Base-by-base conservation (phyloP, 2,797 vertebrate genomes). In the Brotula barbata region DNA sequence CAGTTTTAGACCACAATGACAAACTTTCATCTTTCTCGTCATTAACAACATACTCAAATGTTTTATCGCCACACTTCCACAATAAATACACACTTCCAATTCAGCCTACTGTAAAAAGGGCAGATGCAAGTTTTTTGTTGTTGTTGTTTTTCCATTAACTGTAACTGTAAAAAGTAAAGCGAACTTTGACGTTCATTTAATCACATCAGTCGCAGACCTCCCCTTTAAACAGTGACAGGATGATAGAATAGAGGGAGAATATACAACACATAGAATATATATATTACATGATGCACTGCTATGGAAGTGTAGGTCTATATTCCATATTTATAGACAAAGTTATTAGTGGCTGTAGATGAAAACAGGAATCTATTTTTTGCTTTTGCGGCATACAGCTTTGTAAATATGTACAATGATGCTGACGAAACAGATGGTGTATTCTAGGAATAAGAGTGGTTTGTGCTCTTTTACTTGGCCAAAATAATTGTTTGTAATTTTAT, bases 341-440 rank as follows among this genome's bases (percentile, higher is more conserved):
- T 7, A 42, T 49, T 52, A 39, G 44, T 34, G 20, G 36, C 36
- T 53, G 25, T 74, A 77, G 73, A 63, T 23, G 51, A 62, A 64
- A 55, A 51, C 48, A 23, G 58, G 25, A 15, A 28, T 66, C 46
- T 55, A 21, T 66, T 58, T 47, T 69, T 45, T 49, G 48, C 31
- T 20, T 21, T 58, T 79, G 60, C 20, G 41, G 25, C 16, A 11
- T 85, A 83, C 72, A 85, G 73, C 68, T 25, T 23, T 95, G 93
- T 94, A 94, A 91, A 96, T 94, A 92, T 86, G 89, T 85, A 87
- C 65, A 86, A 78, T 88, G 81, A 77, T 33, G 58, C 47, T 28
- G 49, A 63, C 6, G 16, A 34, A 43, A 54, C n/a, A 13, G 44
- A 68, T 12, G 23, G 22, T 5, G 34, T 58, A 8, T 67, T 64